These are phyloP conservation scores for Drosophila carrolli DNA, from an alignment of 1,140 invertebrate species.

Conservation along the genomic window DNA sequence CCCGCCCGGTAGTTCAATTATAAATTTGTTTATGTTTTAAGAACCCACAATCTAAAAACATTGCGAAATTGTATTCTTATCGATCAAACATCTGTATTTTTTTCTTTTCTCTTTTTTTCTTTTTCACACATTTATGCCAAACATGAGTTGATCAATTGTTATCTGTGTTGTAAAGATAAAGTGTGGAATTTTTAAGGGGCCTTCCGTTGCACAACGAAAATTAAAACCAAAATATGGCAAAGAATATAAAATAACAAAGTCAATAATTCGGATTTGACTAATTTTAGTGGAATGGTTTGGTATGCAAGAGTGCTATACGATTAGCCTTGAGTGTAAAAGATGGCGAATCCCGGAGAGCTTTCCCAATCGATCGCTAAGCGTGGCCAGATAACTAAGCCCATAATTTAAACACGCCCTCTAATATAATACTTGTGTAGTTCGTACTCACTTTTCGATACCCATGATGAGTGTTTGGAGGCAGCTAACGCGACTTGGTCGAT, in stretches of 20 bases:
- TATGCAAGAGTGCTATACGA: background rate
- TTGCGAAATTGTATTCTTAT: no score
- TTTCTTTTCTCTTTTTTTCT: background rate
- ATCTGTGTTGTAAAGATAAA: background rate
- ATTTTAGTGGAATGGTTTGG: background rate
- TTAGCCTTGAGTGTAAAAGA: slow-evolving; percentile 8
- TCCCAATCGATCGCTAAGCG: slow-evolving; percentile 17
- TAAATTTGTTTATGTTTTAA: no score
- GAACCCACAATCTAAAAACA: no score
- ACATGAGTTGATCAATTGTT: background rate
- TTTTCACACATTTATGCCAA: background rate
- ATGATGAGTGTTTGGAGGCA: slow-evolving; percentile 30
- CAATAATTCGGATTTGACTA: no score
- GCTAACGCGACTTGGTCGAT: slow-evolving; percentile 52
- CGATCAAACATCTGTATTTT: background rate
- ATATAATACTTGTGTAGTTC: background rate
- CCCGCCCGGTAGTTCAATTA: no score
- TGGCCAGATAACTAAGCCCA: slow-evolving; percentile 5
- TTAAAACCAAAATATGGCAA: background rate
- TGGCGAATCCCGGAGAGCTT: slow-evolving; percentile 9
- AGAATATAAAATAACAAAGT: no score
- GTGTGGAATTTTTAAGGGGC: background rate
- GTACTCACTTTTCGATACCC: slow-evolving; percentile 73
- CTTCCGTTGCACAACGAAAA: no score
- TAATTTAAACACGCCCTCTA: slow-evolving; percentile 11